These are phyloP conservation scores for Antheraea mylitta DNA, from an alignment of 1,140 invertebrate genomes.

Conservation along the genomic window DNA sequence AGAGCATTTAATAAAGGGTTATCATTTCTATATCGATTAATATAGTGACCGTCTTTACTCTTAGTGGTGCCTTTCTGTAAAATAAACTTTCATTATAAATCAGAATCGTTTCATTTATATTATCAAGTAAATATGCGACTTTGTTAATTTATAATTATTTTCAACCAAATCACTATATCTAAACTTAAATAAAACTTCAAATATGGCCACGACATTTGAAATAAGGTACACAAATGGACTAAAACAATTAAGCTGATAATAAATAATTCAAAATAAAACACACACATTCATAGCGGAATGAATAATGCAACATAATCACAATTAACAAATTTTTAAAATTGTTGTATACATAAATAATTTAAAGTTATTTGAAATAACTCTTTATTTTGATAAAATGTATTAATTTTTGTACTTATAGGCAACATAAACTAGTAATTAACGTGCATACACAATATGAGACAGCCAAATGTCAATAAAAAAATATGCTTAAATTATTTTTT, in stretches of 20 bases:
- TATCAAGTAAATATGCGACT: background rate
- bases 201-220: constrained; percentile 32
- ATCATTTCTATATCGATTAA: too few species aligned
- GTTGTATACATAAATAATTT: too few species aligned
- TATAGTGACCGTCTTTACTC: too few species aligned
- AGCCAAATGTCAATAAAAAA: too few species aligned
- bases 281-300: constrained; percentile 19
- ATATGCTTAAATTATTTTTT: too few species aligned
- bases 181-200: constrained; percentile 25
- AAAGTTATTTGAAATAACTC: constrained; percentile 10
- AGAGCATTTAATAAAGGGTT: too few species aligned
- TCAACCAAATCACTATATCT: constrained; percentile 17
- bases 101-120: too few species aligned
- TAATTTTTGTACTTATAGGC: constrained; percentile 13
- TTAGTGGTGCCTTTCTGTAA: too few species aligned
- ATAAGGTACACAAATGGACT: constrained; percentile 25
- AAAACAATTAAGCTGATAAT: constrained; percentile 6
- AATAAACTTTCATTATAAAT: too few species aligned
- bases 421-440: background rate
- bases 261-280: constrained; percentile 17
- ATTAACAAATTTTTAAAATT: constrained; percentile 12
- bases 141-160: background rate
- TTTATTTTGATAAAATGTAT: constrained; percentile 13
- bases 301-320: constrained; percentile 14
- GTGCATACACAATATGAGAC: background rate